phyloP scores from a whole-genome alignment of 2,888 invertebrate genomes.

The Micoletzkya japonica region DNA sequence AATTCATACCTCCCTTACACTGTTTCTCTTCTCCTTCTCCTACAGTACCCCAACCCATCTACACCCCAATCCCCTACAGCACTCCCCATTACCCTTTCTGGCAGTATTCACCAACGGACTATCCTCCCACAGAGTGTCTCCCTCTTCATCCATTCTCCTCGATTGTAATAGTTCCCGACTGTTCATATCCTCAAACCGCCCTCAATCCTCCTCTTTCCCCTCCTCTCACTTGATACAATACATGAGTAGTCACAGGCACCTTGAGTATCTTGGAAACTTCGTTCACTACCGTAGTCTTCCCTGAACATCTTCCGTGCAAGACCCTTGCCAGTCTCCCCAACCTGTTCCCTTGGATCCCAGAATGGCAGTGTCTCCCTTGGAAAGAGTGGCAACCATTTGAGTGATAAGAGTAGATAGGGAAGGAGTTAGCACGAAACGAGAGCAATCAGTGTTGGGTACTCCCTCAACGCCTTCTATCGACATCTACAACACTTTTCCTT shows the following conservation, averaged over 20 bases:
- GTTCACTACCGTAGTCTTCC: slow-evolving; percentile 81
- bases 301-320: slow-evolving; percentile 64
- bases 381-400: slow-evolving; percentile 5
- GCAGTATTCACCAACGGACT: slow-evolving; percentile 87
- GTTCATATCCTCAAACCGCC: slow-evolving; percentile 81
- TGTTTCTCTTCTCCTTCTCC: background rate
- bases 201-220: slow-evolving; percentile 1
- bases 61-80: background rate
- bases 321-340: background rate
- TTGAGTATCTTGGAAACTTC: slow-evolving; percentile 79
- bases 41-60: background rate
- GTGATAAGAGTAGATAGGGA: background rate
- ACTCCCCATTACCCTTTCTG: slow-evolving; percentile 35
- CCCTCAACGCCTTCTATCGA: too few species aligned
- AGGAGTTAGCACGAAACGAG: slow-evolving; percentile 23
- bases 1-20: too few species aligned
- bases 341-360: slow-evolving; percentile 72
- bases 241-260: slow-evolving; percentile 81
- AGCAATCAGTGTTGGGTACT: background rate
- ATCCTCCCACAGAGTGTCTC: slow-evolving; percentile 92
- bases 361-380: slow-evolving; percentile 17
- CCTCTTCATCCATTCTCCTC: slow-evolving; percentile 81
- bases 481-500: too few species aligned
- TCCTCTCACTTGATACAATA: slow-evolving; percentile 77
- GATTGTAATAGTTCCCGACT: slow-evolving; percentile 90